Base-by-base conservation (phyloP, 2,888 invertebrate genomes). In the Drosophila cognata region DNA sequence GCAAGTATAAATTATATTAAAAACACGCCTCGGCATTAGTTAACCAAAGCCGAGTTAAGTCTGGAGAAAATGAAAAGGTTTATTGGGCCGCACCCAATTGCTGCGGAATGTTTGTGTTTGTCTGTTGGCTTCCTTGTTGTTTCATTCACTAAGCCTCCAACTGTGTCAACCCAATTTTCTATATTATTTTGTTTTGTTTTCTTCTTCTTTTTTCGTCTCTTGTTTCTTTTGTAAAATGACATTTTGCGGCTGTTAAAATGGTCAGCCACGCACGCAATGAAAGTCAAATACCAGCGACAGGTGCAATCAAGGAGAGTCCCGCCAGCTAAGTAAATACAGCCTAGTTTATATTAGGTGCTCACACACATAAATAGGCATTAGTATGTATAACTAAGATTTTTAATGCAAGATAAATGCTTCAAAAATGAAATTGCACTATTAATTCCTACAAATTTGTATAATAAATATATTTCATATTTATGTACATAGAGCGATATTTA, bases 201-300 rank as follows among this genome's bases (percentile, higher is more conserved):
- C 5, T 5, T 6, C 29, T 56, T 69, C 1, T 2, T 53, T 8
- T 56, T n/a, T 66, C 58, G 38, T 68, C 60, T 74, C 35, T 51
- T 51, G 25, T 60, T 36, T 56, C 36, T 58, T 59, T 74, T 63
- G 71, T 77, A 57, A 88, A 88, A 82, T 82, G 81, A 79, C 84
- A 84, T 86, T 86, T 88, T 88, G 89, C 86, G 88, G 68, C 75
- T 77, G 82, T 88, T 77, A 86, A 86, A 86, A 74, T 79, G 77
- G 63, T 75, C 72, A 72, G 69, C 79, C 78, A 86, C 79, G 87
- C 86, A 86, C 87, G 86, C 86, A 79, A 86, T 74, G 65, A 67
- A 81, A 55, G 62, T 57, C 70, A 84, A 87, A 71, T 58, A 63
- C 69, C 70, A 82, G 80, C 80, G 78, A 71, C 87, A 80, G 80